Evolutionary conservation across 1,140 invertebrate genomes (phyloP).

Genomic region (Aphis craccivora): DNA sequence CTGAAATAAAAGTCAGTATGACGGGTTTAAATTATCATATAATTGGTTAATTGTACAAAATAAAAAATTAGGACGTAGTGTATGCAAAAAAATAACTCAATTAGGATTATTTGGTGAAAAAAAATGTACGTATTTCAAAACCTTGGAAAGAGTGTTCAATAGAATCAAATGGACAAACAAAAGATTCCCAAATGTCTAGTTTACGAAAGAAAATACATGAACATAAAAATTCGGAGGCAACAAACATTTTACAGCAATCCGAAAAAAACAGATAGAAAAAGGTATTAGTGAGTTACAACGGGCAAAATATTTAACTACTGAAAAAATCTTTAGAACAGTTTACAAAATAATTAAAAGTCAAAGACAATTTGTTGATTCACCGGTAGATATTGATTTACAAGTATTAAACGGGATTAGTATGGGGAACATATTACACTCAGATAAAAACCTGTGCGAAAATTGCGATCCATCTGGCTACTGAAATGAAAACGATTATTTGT

Average conservation of each 20-base stretch:
- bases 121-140: not conserved
- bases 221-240: not conserved
- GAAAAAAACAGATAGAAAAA: not conserved
- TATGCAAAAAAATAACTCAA: not conserved
- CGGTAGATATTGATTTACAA: not conserved
- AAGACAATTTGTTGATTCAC: slow-evolving; percentile 5
- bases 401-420: not conserved
- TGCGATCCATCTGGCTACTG: not conserved
- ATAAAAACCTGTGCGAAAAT: slow-evolving; percentile 23
- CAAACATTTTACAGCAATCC: not conserved
- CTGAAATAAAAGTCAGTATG: not conserved
- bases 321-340: not conserved
- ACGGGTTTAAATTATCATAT: not conserved
- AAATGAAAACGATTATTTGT: slow-evolving; percentile 25
- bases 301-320: not conserved
- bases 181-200: too few species aligned
- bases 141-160: slow-evolving; percentile 1
- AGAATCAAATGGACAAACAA: too few species aligned
- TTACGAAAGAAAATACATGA: not conserved
- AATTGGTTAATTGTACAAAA: not conserved
- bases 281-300: not conserved
- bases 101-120: not conserved
- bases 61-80: not conserved
- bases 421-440: not conserved
- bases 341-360: slow-evolving; percentile 18